Conservation (phyloP, 2,888 invertebrate genomes). For the Furcula furcula region DNA sequence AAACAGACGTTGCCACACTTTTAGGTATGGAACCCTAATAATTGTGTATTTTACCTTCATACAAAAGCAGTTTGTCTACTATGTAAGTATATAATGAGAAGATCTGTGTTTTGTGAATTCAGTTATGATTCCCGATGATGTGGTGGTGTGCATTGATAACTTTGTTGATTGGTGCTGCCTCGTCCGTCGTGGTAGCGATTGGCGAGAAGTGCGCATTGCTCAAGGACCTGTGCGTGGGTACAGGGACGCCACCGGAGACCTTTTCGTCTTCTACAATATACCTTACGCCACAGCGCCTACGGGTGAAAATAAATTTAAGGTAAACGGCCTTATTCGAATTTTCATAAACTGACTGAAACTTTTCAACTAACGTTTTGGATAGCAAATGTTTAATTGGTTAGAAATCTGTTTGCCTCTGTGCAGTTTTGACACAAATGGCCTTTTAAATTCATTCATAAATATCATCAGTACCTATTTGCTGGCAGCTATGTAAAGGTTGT, state of each 20-base stretch:
- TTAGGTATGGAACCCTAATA: too few relatives aligned
- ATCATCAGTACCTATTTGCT: too few relatives aligned
- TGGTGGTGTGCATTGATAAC: conserved; percentile 6
- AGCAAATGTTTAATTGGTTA: too few relatives aligned
- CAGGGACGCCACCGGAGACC: conserved; percentile 23
- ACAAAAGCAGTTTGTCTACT: background rate
- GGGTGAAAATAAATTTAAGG: conserved; percentile 39
- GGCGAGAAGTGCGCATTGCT: conserved; percentile 25
- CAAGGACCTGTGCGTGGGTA: conserved; percentile 45
- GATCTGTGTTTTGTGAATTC: background rate
- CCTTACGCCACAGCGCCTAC: conserved; percentile 49
- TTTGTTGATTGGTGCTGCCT: conserved; percentile 4
- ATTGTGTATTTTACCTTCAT: too few relatives aligned
- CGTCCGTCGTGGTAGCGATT: conserved; percentile 8
- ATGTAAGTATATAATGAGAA: background rate
- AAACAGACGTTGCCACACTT: too few relatives aligned
- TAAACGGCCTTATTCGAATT: too few relatives aligned
- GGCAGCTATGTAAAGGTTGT: too few relatives aligned
- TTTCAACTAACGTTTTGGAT: too few relatives aligned
- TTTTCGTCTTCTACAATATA: conserved; percentile 41
- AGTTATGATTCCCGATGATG: conserved; percentile 6
- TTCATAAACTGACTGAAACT: too few relatives aligned
- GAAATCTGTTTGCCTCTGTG: too few relatives aligned
- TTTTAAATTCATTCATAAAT: too few relatives aligned
- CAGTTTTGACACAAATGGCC: too few relatives aligned